Conservation (phyloP, 1,140 invertebrate genomes). For the Gerris buenoi region DNA sequence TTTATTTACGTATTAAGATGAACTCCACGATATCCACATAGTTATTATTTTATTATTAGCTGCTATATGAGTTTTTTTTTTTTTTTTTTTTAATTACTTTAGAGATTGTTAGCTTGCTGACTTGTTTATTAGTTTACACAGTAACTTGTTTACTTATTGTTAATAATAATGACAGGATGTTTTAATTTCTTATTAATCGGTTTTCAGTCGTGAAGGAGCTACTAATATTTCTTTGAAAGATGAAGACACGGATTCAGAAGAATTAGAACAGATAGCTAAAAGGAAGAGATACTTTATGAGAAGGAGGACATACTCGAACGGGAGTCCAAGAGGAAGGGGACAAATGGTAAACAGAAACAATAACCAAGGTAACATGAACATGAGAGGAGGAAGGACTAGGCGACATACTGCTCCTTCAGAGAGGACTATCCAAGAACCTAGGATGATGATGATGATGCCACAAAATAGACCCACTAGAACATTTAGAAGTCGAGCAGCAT, state of each 20-base stretch:
- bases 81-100: too few species aligned
- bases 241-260: slow-evolving; percentile 8
- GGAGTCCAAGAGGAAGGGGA: not conserved
- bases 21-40: too few species aligned
- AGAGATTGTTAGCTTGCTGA: too few species aligned
- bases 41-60: too few species aligned
- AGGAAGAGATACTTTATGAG: slow-evolving; percentile 2
- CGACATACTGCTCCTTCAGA: not conserved
- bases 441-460: not conserved
- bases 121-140: too few species aligned
- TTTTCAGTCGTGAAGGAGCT: not conserved
- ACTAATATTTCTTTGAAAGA: not conserved
- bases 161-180: too few species aligned
- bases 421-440: not conserved
- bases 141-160: too few species aligned
- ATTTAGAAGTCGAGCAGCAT: too few species aligned
- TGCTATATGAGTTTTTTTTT: too few species aligned
- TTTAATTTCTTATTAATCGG: too few species aligned
- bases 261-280: not conserved
- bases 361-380: not conserved
- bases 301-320: not conserved
- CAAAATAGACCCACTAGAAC: too few species aligned
- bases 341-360: not conserved
- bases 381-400: not conserved
- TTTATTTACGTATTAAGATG: too few species aligned